Base-by-base conservation (phyloP, 2,797 vertebrate genomes). In the Hemibagrus guttatus region DNA sequence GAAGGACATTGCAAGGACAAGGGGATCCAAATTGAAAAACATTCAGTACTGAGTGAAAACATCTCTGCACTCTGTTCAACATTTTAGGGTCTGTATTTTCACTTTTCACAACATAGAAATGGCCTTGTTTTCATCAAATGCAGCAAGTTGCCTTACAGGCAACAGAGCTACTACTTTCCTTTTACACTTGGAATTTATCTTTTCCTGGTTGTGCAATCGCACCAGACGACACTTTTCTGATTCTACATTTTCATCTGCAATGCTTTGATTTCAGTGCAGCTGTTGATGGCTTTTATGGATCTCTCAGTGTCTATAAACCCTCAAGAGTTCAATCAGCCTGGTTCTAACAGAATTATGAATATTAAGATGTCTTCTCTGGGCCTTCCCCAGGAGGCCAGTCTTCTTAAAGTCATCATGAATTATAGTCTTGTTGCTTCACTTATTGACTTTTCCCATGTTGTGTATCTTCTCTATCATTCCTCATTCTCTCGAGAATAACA, bases 171-270 rank as follows among this genome's bases (percentile, higher is more conserved):
- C 52, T 39, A 59, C 81, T 84, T 86, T 84, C 59, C 64, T 79
- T 88, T 86, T 39, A 85, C 46, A 61, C 26, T 85, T 87, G 49
- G 12, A 82, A 86, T 83, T 28, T 79, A 83, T 89, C 72, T 87
- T 79, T 87, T 85, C 52, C n/a, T 49, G 21, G 28, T 75, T 84
- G 76, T 80, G 76, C 64, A 83, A 87, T 89, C 75, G 84, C 59
- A 84, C 83, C 79, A 87, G 72, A 42, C 14, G 71, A 39, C 75
- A 81, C 59, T 64, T 87, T 76, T 76, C 71, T 84, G 76, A 88
- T 87, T 87, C 82, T 86, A 63, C 19, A 64, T 86, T 88, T 90
- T 91, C 75, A 87, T 90, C 88, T 87, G 87, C 68, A 76, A 42
- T 14, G 7, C 54, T 90, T 87, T 90, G 78, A 88, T 89, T 89